Evolutionary conservation across 2,797 vertebrate genomes (phyloP), one percentile per base, ranked within the genome.

Genomic region (Pempheris klunzingeri): DNA sequence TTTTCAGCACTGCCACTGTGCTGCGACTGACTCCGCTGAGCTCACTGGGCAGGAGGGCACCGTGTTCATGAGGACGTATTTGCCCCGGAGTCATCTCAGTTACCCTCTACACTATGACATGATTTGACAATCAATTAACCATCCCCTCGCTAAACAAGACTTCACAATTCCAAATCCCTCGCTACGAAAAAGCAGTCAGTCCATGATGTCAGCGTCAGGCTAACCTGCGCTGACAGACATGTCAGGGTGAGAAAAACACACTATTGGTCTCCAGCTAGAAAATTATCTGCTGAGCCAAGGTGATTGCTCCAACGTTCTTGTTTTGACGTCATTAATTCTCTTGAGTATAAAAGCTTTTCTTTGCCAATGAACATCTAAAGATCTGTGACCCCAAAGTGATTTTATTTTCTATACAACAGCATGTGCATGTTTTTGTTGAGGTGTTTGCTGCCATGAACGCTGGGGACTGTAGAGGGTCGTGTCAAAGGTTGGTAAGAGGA

Each of bases 121-220:
- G 88, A 92, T 93, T 90, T 85, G 84, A 94, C 90, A 94, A 95
- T 94, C 94, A 94, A 95, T 95, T 94, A 93, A 89, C 87, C 71
- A 53, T 84, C 74, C 86, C 71, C 71, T 81, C 53, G 66, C 87
- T 75, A 88, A 84, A 90, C 67, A 75, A 89, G 88, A 80, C 79
- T 82, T 71, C 81, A 84, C 73, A 24, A 82, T 73, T 78, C 57
- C 44, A 61, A 41, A 50, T 67, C 69, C 76, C 65, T 72, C 15
- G n/a, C 61, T 64, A 41, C 62, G 26, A 66, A 50, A 80, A 71
- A 61, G 54, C 55, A 73, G 75, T 50, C 50, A 32, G 70, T 52
- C 59, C 57, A 47, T 79, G 80, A 85, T 67, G 58, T 87, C 85
- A 78, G 43, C 77, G 78, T 75, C 77, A 71, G 80, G 83, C 86